Evolutionary conservation across 2,113 vertebrate species (phyloP).

Genomic region (Phodopus roborovskii): DNA sequence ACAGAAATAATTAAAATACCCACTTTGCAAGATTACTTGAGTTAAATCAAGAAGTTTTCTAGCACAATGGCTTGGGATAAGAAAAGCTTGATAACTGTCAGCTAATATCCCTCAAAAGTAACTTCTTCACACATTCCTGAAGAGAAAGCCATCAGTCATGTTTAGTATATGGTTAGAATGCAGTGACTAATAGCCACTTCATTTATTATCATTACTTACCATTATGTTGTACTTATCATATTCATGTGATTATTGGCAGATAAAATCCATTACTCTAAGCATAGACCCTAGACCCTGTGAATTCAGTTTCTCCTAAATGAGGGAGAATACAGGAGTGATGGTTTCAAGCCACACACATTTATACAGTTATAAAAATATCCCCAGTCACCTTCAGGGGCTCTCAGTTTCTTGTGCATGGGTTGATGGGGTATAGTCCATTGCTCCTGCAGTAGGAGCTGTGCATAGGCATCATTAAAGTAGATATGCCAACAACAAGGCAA

Average conservation of each 20-base stretch:
- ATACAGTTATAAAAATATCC: slow-evolving; percentile 1
- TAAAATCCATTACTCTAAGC: not conserved
- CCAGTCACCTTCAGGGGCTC: not conserved
- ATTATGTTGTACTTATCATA: not conserved
- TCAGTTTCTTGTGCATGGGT: not conserved
- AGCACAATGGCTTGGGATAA: not conserved
- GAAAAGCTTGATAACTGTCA: not conserved
- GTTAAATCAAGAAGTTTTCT: slow-evolving; percentile 33
- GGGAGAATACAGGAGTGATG: not conserved
- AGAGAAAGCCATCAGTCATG: not conserved
- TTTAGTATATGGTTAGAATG: not conserved
- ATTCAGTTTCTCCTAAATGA: not conserved
- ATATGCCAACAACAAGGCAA: not conserved
- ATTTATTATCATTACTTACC: not conserved
- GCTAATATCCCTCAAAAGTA: not conserved
- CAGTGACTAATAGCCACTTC: not conserved
- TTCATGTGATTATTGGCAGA: not conserved
- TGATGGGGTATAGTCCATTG: not conserved
- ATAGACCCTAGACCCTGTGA: not conserved
- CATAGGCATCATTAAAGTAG: slow-evolving; percentile 15
- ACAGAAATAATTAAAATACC: slow-evolving; percentile 40
- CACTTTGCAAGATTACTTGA: not conserved
- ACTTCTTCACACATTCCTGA: not conserved
- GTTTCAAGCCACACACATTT: not conserved
- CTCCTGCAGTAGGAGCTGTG: not conserved